phyloP scores from a whole-genome alignment of 2,113 vertebrate genomes.

The Melozone crissalis region DNA sequence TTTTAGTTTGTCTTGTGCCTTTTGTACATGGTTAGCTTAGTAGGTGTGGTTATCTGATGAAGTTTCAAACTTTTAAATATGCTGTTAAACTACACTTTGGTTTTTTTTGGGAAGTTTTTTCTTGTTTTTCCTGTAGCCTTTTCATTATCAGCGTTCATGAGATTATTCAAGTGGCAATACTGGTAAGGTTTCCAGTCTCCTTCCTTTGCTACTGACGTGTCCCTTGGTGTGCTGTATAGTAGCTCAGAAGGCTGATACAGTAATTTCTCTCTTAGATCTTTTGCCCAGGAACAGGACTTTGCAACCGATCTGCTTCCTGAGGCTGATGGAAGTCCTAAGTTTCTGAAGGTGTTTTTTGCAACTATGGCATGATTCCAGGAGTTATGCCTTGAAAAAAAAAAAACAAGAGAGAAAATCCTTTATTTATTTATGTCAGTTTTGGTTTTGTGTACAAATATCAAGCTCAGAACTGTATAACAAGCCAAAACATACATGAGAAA shows the following conservation, averaged over 20 bases:
- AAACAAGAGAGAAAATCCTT: not conserved
- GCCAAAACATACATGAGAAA: constrained; percentile 29
- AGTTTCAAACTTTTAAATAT: not conserved
- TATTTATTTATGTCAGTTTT: constrained; percentile 24
- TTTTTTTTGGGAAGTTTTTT: not conserved
- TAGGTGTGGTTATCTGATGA: not conserved
- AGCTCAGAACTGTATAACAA: constrained; percentile 29
- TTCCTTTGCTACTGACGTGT: not conserved
- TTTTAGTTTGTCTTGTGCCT: not conserved
- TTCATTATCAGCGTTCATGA: not conserved
- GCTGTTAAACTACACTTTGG: not conserved
- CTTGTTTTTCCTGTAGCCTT: not conserved
- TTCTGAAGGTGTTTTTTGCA: not conserved
- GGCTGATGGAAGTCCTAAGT: not conserved
- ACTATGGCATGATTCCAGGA: not conserved
- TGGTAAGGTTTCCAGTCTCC: not conserved
- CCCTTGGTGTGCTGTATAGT: not conserved
- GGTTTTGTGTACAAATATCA: constrained; percentile 36
- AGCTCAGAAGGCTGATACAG: not conserved
- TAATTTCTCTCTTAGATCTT: not conserved
- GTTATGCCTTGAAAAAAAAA: not conserved
- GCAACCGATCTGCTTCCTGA: not conserved
- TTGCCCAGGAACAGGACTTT: not conserved
- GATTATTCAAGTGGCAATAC: not conserved
- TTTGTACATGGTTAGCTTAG: not conserved